phyloP scores from a whole-genome alignment of 2,113 vertebrate genomes.

The Myotis yumanensis region DNA sequence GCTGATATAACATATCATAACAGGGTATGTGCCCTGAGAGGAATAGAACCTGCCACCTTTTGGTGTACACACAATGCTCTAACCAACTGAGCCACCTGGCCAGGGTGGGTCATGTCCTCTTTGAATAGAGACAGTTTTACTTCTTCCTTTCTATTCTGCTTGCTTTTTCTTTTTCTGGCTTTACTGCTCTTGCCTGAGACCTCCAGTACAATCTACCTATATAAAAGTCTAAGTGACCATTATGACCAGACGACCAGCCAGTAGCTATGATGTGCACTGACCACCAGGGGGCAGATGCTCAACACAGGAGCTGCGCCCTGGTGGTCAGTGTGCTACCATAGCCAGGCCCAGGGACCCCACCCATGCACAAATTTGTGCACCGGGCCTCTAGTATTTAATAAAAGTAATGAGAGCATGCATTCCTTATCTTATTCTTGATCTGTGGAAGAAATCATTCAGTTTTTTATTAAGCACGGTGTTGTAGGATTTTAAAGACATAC shows the following conservation, averaged over 20 bases:
- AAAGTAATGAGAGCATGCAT: background rate
- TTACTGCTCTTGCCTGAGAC: background rate
- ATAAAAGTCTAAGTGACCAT: no score
- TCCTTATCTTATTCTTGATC: background rate
- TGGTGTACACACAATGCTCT: background rate
- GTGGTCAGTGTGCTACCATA: no score
- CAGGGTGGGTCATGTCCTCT: background rate
- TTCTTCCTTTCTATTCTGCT: background rate
- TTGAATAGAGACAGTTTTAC: conserved; percentile 4
- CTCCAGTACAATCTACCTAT: background rate
- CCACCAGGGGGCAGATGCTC: no score
- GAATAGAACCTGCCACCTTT: background rate
- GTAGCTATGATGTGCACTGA: no score
- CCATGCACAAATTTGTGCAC: no score
- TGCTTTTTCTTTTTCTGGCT: background rate
- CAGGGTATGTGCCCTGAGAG: no score
- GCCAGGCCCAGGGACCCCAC: no score
- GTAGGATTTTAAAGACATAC: background rate
- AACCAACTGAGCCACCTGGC: background rate
- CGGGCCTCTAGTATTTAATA: background rate
- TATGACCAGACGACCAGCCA: no score
- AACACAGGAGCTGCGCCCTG: no score
- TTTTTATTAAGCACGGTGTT: background rate
- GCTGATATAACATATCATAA: no score
- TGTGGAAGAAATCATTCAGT: background rate